Conservation (phyloP, 2,113 vertebrate genomes). For the Alectura lathami region DNA sequence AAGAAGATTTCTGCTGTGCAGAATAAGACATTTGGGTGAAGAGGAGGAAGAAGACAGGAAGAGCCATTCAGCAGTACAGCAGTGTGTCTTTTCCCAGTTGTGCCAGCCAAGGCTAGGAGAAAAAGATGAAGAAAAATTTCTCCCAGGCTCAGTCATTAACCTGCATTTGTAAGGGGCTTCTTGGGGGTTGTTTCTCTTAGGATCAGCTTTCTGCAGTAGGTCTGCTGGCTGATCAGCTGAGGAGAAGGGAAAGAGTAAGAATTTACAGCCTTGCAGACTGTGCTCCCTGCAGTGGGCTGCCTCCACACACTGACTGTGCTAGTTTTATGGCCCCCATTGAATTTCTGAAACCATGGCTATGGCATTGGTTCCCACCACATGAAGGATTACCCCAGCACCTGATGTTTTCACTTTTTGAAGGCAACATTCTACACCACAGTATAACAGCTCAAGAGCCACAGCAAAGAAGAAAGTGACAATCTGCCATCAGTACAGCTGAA, state of each 20-base stretch:
- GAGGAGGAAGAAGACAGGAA: background rate
- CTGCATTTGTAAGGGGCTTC: background rate
- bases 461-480: background rate
- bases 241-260: background rate
- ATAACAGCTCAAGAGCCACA: background rate
- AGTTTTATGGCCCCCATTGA: background rate
- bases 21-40: background rate
- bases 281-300: background rate
- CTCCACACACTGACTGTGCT: background rate
- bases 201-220: background rate
- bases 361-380: background rate
- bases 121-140: background rate
- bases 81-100: background rate
- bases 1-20: background rate
- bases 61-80: background rate
- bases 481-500: background rate
- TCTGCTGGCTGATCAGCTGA: background rate
- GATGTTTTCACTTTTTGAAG: background rate
- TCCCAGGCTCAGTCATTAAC: background rate
- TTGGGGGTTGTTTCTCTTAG: background rate
- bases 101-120: background rate
- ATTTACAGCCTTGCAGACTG: background rate
- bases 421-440: background rate
- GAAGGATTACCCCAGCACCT: background rate
- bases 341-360: background rate